These are phyloP conservation scores for Anguilla megastoma DNA, from an alignment of 2,797 vertebrate genomes.

Conservation along the genomic window DNA sequence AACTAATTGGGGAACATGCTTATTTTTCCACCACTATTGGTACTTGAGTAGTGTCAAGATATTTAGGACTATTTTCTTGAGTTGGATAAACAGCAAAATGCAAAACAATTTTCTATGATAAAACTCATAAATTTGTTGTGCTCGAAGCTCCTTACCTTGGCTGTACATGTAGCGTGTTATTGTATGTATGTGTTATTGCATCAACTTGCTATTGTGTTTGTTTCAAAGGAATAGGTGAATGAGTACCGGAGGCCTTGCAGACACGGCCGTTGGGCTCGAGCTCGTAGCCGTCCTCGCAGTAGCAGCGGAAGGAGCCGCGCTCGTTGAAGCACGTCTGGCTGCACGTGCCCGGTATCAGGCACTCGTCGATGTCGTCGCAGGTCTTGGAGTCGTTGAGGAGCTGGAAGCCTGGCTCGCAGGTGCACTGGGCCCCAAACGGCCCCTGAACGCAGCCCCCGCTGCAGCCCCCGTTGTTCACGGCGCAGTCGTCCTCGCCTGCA, in stretches of 20 bases:
- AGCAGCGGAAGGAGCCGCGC: constrained; percentile 71
- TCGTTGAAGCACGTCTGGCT: constrained; percentile 75
- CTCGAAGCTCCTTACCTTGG: neutral
- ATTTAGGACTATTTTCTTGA: neutral
- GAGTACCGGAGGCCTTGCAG: constrained; percentile 67
- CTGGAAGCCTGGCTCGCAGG: constrained; percentile 66
- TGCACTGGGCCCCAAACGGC: constrained; percentile 72
- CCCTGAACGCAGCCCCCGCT: constrained; percentile 68
- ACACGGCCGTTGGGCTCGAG: constrained; percentile 68
- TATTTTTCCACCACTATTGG: neutral
- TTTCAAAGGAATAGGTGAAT: neutral
- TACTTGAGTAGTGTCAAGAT: neutral
- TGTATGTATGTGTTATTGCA: neutral
- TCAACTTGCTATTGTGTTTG: neutral
- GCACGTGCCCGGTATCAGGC: constrained; percentile 72
- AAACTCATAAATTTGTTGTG: neutral
- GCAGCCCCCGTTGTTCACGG: constrained; percentile 70
- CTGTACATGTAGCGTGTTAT: neutral
- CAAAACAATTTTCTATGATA: too few relatives aligned
- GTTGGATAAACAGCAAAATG: neutral
- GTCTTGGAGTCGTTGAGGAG: constrained; percentile 73
- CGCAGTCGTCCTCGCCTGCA: constrained; percentile 71
- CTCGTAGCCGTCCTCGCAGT: constrained; percentile 68
- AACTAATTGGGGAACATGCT: neutral
- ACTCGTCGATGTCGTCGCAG: constrained; percentile 74